A percentile compares a stretch with the other conserved stretches of the same genome.
Evolutionary conservation across 2,888 invertebrate species (phyloP).

Genomic region (Mimumesa dahlbomi): DNA sequence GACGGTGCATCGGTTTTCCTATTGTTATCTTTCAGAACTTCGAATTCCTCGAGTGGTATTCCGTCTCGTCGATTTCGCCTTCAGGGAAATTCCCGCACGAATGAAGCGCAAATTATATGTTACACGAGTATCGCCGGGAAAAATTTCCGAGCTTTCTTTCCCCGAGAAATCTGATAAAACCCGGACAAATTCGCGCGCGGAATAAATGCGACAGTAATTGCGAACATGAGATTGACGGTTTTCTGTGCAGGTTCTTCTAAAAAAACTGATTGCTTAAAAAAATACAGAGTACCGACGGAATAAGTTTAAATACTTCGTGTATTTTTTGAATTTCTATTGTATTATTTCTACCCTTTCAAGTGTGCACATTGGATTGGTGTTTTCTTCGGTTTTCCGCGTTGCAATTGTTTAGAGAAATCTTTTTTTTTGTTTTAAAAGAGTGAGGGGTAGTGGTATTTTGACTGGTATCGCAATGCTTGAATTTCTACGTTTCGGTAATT

Average conservation of each 20-base stretch:
- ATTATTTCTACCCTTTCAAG: no score
- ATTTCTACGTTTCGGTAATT: no score
- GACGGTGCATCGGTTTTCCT: conserved; percentile 32
- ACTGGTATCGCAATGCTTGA: no score
- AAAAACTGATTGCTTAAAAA: background rate
- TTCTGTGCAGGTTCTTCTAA: background rate
- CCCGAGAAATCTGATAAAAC: background rate
- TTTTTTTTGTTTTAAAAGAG: no score
- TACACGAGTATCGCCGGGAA: conserved; percentile 10
- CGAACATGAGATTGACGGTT: background rate
- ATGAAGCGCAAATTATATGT: conserved; percentile 25
- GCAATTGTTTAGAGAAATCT: no score
- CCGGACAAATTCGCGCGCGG: background rate
- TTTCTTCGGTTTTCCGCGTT: no score
- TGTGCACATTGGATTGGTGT: no score
- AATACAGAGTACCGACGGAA: no score
- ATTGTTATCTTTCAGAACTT: conserved; percentile 38
- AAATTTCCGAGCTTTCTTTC: background rate
- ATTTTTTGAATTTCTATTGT: no score
- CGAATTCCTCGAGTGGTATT: conserved; percentile 19
- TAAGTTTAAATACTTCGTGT: no score
- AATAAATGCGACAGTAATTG: background rate
- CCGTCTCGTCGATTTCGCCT: conserved; percentile 34
- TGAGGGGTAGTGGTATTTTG: no score
- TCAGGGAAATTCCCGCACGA: background rate